These are phyloP conservation scores for Heteromurus nitidus DNA, from an alignment of 2,888 invertebrate species.

Conservation along the genomic window DNA sequence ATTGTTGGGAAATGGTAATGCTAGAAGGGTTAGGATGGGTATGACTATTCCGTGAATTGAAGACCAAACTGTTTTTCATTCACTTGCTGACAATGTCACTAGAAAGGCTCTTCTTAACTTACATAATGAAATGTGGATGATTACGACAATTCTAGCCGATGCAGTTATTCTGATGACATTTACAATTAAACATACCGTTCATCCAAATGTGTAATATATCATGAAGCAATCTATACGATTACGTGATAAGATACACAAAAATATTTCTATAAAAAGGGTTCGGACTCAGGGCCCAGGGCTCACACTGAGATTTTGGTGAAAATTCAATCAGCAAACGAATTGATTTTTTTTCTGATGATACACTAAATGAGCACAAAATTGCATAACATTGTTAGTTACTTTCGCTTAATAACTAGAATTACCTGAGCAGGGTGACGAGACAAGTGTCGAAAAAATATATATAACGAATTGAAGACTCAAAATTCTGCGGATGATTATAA, in stretches of 20 bases:
- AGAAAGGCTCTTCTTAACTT: constrained; percentile 2
- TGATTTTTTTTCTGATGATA: constrained; percentile 11
- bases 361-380: background rate
- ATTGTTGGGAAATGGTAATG: background rate
- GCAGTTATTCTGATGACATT: too few species aligned
- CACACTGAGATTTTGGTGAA: constrained; percentile 23
- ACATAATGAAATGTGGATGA: too few species aligned
- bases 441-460: too few species aligned
- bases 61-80: too few species aligned
- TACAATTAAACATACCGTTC: too few species aligned
- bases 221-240: background rate
- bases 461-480: too few species aligned
- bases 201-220: background rate
- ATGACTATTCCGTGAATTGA: too few species aligned
- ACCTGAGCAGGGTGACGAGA: too few species aligned
- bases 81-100: too few species aligned
- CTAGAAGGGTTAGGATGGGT: background rate
- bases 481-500: too few species aligned
- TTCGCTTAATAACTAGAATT: too few species aligned
- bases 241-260: background rate
- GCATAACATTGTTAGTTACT: background rate
- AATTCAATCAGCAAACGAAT: constrained; percentile 35
- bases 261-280: background rate
- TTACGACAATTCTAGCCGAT: too few species aligned
- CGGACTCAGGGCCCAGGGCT: background rate